A percentile compares a stretch with the other conserved stretches of the same genome.
phyloP scores from a whole-genome alignment of 2,113 vertebrate genomes.

The Myodes glareolus region DNA sequence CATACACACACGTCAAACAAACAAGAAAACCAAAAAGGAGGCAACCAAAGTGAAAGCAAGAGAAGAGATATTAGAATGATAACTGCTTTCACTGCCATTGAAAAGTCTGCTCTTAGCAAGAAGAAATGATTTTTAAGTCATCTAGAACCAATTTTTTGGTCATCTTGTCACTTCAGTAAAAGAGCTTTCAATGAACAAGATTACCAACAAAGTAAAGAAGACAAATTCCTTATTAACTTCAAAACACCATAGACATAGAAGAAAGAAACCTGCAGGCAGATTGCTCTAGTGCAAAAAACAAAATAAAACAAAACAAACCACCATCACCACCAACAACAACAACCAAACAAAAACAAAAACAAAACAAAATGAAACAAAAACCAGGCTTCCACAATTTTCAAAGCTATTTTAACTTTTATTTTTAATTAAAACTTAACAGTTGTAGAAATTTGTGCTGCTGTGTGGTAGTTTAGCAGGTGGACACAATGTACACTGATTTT shows the following conservation, averaged over 20 bases:
- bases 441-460: not conserved
- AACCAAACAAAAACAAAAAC: not conserved
- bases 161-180: not conserved
- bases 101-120: not conserved
- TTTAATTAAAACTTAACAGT: not conserved
- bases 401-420: not conserved
- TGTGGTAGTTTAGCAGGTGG: not conserved
- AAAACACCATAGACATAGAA: not conserved
- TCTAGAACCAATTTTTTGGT: not conserved
- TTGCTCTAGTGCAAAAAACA: not conserved
- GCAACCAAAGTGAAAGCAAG: not conserved
- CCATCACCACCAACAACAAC: no score
- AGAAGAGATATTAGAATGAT: not conserved
- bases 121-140: not conserved
- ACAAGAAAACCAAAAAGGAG: not conserved
- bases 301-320: no score
- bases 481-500: not conserved
- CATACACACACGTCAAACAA: not conserved
- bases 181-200: not conserved
- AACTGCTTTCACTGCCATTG: not conserved
- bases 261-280: not conserved
- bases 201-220: not conserved
- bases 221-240: not conserved
- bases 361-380: no score
- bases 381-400: not conserved